A percentile compares a stretch with the other conserved stretches of the same genome.
These are phyloP conservation scores for Cyprinella venusta DNA, from an alignment of 2,797 vertebrate genomes.

Conservation along the genomic window DNA sequence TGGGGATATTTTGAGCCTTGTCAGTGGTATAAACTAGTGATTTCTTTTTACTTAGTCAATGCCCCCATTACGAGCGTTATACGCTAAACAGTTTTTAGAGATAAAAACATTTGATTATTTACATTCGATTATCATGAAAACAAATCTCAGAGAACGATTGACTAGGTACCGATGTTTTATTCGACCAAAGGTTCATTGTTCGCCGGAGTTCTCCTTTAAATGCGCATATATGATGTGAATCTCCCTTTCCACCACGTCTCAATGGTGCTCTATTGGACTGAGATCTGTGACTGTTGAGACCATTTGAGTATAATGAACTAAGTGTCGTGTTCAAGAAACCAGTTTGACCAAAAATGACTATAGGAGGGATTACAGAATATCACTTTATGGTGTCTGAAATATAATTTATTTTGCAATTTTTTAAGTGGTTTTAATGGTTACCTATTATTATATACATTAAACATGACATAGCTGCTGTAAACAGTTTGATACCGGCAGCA, in stretches of 20 bases:
- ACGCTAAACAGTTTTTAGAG: too few relatives aligned
- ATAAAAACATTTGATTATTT: too few relatives aligned
- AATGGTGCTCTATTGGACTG: neutral
- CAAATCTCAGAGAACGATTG: too few relatives aligned
- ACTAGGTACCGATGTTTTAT: too few relatives aligned
- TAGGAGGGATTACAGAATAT: neutral
- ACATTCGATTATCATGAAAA: too few relatives aligned
- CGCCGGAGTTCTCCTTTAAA: too few relatives aligned
- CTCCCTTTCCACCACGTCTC: neutral
- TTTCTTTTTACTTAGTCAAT: too few relatives aligned
- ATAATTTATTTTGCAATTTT: constrained; percentile 3
- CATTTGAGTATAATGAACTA: neutral
- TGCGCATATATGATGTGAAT: neutral
- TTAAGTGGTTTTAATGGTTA: neutral
- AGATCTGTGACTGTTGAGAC: neutral
- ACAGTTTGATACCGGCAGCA: constrained; percentile 3
- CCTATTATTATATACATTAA: neutral
- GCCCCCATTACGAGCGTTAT: too few relatives aligned
- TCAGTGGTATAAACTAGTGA: too few relatives aligned
- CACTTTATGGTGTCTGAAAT: constrained; percentile 14
- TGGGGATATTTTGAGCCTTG: too few relatives aligned
- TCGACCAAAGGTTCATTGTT: too few relatives aligned
- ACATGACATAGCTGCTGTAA: constrained; percentile 2
- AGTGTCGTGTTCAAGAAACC: neutral
- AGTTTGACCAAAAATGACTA: neutral